phyloP scores from a whole-genome alignment of 2,888 invertebrate genomes.

The Cyaniris semiargus region DNA sequence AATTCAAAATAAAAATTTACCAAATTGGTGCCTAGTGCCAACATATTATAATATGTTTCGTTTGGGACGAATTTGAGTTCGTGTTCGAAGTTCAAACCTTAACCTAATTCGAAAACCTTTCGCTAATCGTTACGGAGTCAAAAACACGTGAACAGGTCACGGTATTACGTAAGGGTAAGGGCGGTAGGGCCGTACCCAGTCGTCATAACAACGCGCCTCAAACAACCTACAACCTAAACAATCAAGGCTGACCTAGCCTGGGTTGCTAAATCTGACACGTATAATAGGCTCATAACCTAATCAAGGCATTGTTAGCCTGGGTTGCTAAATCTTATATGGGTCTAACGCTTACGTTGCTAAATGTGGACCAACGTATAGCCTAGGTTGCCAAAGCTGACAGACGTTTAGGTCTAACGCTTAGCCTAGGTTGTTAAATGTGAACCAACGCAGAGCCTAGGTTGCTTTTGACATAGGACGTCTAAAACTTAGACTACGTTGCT shows the following conservation, averaged over 20 bases:
- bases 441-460: too few species aligned
- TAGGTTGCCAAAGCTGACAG: too few species aligned
- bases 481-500: too few species aligned
- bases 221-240: slow-evolving; percentile 43
- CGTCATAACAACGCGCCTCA: slow-evolving; percentile 51
- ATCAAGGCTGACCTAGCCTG: not conserved
- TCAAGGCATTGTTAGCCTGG: too few species aligned
- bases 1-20: too few species aligned
- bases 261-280: not conserved
- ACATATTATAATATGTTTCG: not conserved
- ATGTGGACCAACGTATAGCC: not conserved
- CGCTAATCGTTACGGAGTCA: slow-evolving; percentile 47
- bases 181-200: slow-evolving; percentile 45
- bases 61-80: not conserved
- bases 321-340: too few species aligned
- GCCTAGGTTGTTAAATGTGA: not conserved
- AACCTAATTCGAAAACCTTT: slow-evolving; percentile 43
- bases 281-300: not conserved
- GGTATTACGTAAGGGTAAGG: slow-evolving; percentile 52
- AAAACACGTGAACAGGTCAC: slow-evolving; percentile 51
- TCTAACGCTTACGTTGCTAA: not conserved
- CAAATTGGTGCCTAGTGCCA: not conserved
- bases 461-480: too few species aligned
- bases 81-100: slow-evolving; percentile 37
- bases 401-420: not conserved